Evolutionary conservation across 2,888 invertebrate genomes (phyloP), one percentile per base, ranked within the genome.

Genomic region (Metopia argyrocephala): DNA sequence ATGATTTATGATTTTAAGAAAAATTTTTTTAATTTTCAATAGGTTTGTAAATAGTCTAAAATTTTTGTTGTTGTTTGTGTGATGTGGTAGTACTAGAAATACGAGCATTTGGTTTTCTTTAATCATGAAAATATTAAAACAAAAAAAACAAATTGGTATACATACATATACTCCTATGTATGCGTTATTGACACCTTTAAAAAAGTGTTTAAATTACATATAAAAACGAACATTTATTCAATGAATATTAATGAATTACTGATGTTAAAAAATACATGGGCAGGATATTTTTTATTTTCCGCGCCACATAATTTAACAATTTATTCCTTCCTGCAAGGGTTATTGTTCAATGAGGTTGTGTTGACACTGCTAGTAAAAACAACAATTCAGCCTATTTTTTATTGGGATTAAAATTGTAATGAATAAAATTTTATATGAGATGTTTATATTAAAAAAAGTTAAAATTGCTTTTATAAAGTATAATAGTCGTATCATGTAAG

Each of bases 1-100:
- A 56, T 74, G 65, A 66, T 74, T 74, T 74, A 74, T 74, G 65
- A 48, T 66, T 59, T 57, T 20, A 12, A 18, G 20, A 48, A 59
- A 20, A 27, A 25, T 54, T 20, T 56, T 23, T n/a, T n/a, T 54
- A 5, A 15, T 56, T 56, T 57, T 65, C 28, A 31, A 64, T 38
- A 38, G 38, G 4, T 65, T 48, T 56, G 7, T 21, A 56, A 48
- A 65, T 20, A 57, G 9, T 21, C 5, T 57, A 9, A 20, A 57
- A 57, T 56, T 27, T 25, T 56, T 56, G n/a, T 7, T 18, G 6
- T 28, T 28, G 25, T 12, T 4, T 25, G 12, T 23, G 15, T 21
- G 2, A 21, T 52, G 6, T 9, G 15, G 7, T 56, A 27, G 9
- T 27, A 56, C n/a, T 56, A 7, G 21, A 21, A 12, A 31, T 31